Percentiles rank a stretch among this genome's conserved stretches.
phyloP scores from a whole-genome alignment of 1,140 invertebrate genomes.

The Pteromalus puparum region DNA sequence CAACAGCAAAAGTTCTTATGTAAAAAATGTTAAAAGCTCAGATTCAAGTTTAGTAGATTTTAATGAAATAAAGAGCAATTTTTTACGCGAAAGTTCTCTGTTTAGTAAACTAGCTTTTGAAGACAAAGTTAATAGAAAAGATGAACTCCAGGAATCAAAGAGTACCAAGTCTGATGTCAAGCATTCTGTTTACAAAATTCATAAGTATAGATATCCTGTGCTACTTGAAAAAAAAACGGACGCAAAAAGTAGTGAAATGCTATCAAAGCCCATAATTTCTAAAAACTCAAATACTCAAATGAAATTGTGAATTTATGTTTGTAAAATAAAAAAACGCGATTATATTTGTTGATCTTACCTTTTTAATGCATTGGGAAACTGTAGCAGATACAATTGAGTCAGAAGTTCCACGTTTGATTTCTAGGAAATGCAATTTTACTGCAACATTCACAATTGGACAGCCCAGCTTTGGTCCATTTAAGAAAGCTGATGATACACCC shows the following conservation, averaged over 20 bases:
- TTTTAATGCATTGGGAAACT: conserved; percentile 85
- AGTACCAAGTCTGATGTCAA: not conserved
- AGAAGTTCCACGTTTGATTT: conserved; percentile 82
- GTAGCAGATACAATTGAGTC: conserved; percentile 87
- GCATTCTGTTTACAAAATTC: conserved; percentile 17
- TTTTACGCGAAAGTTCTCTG: conserved; percentile 16
- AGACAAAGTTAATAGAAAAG: conserved; percentile 11
- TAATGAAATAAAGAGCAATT: conserved; percentile 33
- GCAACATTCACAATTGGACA: conserved; percentile 84
- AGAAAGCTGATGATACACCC: conserved; percentile 80
- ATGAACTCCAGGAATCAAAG: not conserved
- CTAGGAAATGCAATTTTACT: conserved; percentile 86
- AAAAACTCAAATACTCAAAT: conserved; percentile 18
- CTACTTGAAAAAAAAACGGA: conserved; percentile 6
- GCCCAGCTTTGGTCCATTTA: conserved; percentile 83
- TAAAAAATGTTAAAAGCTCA: not conserved
- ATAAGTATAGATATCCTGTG: conserved; percentile 37
- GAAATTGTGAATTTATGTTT: conserved; percentile 26
- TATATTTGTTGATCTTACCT: conserved; percentile 74
- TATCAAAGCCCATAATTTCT: not conserved
- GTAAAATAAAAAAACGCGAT: conserved; percentile 9
- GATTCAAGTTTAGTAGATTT: conserved; percentile 33
- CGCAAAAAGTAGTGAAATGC: not conserved
- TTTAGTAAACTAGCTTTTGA: conserved; percentile 24
- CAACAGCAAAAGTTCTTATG: not conserved